Base-by-base conservation (phyloP, 1,140 invertebrate genomes). In the Drosophila albomicans region DNA sequence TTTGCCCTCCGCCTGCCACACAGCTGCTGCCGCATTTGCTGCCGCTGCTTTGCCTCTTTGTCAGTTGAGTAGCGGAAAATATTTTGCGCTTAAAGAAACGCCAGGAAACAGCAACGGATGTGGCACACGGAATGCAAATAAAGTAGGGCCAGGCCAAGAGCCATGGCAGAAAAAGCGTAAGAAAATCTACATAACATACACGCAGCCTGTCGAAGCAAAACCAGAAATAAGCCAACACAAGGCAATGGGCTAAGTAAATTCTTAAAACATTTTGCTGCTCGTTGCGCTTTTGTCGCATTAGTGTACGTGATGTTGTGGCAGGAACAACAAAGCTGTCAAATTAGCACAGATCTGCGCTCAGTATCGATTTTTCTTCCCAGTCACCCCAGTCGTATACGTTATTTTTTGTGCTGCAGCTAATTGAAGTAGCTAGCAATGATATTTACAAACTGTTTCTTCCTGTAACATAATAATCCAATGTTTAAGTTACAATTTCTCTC, bases 281-380 rank as follows among this genome's bases (percentile, higher is more conserved):
- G 82, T 80, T 82, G 88, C 87, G 86, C 80, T 91, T 91, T 87
- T 91, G 88, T 91, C 88, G 87, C 87, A 90, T 90, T 90, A 90
- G 80, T 75, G 82, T 87, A 90, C 87, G 87, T 90, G 87, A 87
- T 91, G 82, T 78, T 73, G 65, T 74, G 66, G 41, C 32, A 48
- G 41, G 16, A 62, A 49, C 7, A 59, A 59, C 61, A 67, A 71
- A 54, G 81, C 71, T 25, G 32, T 61, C 45, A 43, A 45, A 41
- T 54, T 54, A 32, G n/a, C 28, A 15, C 28, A 54, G 13, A 32
- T 32, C 28, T 54, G 2, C n/a, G 51, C n/a, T 35, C 7, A 54
- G 15, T 7, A 15, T 49, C n/a, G 28, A 30, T n/a, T 52, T 51
- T 51, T 15, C 10, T 2, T 49, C 6, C 8, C 8, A 2, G 16